phyloP scores from a whole-genome alignment of 2,113 vertebrate species.

The Phylloscopus whistleri region DNA sequence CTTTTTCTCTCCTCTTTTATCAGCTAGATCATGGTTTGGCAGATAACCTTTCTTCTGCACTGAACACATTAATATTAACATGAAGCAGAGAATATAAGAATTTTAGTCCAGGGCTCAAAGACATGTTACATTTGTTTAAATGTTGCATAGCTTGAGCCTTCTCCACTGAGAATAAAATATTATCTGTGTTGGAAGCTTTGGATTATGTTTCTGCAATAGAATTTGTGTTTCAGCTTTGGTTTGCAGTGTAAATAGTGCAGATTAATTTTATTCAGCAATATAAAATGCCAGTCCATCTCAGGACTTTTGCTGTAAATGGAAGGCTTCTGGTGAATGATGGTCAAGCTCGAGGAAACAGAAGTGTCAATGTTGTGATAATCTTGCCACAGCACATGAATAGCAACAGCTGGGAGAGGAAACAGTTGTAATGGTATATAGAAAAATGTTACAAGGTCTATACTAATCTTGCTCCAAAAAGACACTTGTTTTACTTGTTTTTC shows the following conservation, averaged over 20 bases:
- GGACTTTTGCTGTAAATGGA: background rate
- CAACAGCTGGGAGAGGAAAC: background rate
- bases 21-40: background rate
- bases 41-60: background rate
- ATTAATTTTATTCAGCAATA: background rate
- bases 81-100: background rate
- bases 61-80: background rate
- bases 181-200: background rate
- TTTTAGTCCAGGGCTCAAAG: background rate
- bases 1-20: background rate
- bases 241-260: background rate
- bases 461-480: background rate
- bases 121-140: background rate
- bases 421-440: background rate
- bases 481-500: background rate
- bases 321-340: background rate
- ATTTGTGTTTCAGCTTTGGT: background rate
- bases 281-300: background rate
- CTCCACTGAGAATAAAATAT: background rate
- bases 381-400: background rate
- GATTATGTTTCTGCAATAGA: background rate
- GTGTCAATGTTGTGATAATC: background rate
- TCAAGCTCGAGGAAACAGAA: background rate
- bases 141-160: background rate
- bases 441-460: background rate